These are phyloP conservation scores for Oligia strigilis DNA, from an alignment of 2,888 invertebrate genomes.

Conservation along the genomic window DNA sequence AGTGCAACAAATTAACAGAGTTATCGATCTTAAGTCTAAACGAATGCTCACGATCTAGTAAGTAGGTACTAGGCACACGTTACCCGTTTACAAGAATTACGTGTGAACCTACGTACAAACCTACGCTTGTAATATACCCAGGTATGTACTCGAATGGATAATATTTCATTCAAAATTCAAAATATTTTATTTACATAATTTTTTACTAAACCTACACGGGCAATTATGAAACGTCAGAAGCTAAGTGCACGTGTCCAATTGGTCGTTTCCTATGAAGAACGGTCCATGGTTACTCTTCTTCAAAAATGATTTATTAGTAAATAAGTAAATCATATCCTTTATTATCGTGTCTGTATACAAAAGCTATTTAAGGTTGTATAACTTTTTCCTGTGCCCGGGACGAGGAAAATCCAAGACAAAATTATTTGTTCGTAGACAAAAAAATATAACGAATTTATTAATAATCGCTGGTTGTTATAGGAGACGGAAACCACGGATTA, in stretches of 20 bases:
- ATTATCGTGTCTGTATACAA: not conserved
- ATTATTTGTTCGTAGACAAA: not conserved
- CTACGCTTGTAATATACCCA: not conserved
- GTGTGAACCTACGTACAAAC: not conserved
- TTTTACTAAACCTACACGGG: not conserved
- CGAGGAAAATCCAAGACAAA: constrained; percentile 3
- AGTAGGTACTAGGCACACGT: not conserved
- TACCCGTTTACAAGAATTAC: not conserved
- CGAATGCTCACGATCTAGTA: not conserved
- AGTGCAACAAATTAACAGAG: not conserved
- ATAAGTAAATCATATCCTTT: not conserved
- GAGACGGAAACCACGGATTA: not conserved
- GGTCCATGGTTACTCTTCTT: not conserved
- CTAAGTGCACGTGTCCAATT: not conserved
- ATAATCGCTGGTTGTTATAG: not conserved
- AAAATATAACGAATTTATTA: not conserved
- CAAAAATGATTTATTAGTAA: not conserved
- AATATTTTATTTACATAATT: not conserved
- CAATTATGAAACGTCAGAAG: not conserved
- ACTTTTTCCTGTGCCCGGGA: not conserved
- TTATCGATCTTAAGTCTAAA: not conserved
- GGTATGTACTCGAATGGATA: not conserved
- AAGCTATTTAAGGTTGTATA: not conserved
- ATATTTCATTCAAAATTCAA: not conserved
- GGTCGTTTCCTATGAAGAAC: not conserved